Conservation (phyloP, 2,888 invertebrate species). For the Zelleria hepariella region DNA sequence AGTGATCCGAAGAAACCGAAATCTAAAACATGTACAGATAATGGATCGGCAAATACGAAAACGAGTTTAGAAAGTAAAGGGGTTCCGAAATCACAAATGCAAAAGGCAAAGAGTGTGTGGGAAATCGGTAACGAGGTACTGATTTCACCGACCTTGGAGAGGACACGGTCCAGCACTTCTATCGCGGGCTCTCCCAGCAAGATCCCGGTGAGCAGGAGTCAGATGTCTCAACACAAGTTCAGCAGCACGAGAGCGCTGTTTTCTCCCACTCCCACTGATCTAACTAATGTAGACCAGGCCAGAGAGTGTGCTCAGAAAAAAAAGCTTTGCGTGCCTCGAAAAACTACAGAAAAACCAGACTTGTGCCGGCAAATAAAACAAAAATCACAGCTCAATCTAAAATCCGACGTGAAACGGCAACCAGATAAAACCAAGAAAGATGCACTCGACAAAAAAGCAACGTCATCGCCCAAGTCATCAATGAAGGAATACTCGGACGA, state of each 20-base stretch:
- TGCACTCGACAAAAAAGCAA: constrained; percentile 45
- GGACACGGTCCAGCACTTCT: constrained; percentile 66
- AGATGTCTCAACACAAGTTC: constrained; percentile 63
- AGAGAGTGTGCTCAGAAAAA: constrained; percentile 71
- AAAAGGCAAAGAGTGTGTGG: constrained; percentile 70
- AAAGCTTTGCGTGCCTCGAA: constrained; percentile 42
- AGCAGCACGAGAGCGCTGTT: constrained; percentile 67
- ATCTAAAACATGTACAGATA: constrained; percentile 49
- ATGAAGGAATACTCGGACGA: constrained; percentile 63
- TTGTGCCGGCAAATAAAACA: constrained; percentile 56
- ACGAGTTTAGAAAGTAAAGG: constrained; percentile 43
- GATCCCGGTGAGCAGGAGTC: constrained; percentile 74
- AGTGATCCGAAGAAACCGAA: constrained; percentile 57
- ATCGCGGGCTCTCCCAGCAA: constrained; percentile 73
- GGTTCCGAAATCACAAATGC: constrained; percentile 53
- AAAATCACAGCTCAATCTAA: constrained; percentile 59
- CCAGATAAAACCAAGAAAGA: constrained; percentile 58
- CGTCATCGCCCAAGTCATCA: constrained; percentile 43
- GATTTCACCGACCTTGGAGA: constrained; percentile 50
- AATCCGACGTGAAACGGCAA: constrained; percentile 50
- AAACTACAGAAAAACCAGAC: constrained; percentile 49
- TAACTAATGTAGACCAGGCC: constrained; percentile 66
- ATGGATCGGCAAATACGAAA: constrained; percentile 54
- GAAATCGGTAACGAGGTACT: constrained; percentile 62
- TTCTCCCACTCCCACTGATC: constrained; percentile 73